Conservation (phyloP, 1,140 invertebrate genomes). For the Mycetomoellerius zeteki region DNA sequence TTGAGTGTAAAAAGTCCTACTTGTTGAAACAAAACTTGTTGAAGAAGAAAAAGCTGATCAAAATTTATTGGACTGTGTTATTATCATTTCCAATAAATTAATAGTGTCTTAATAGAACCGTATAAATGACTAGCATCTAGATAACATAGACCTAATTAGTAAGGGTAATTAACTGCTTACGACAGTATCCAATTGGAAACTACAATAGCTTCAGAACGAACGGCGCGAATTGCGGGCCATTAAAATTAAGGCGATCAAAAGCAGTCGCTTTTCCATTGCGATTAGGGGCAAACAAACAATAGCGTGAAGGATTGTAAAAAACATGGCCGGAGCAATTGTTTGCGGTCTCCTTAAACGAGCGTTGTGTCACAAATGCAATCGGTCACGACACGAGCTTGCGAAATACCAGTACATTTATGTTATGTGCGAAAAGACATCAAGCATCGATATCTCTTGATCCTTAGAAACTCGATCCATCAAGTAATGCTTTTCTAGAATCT, state of each 20-base stretch:
- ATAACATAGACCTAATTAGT: constrained; percentile 25
- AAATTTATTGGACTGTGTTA: no score
- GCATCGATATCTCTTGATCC: not conserved
- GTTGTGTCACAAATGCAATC: constrained; percentile 48
- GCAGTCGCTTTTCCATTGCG: constrained; percentile 57
- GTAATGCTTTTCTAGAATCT: not conserved
- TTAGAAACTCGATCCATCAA: not conserved
- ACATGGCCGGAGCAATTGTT: constrained; percentile 55
- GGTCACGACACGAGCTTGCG: constrained; percentile 6
- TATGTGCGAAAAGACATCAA: not conserved
- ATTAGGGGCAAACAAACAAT: constrained; percentile 54
- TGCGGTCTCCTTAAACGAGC: constrained; percentile 50
- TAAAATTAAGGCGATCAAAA: constrained; percentile 71
- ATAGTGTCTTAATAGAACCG: not conserved
- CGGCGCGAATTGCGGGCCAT: constrained; percentile 63
- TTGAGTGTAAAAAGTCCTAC: no score
- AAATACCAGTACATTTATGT: constrained; percentile 12
- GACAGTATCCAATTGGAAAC: constrained; percentile 73
- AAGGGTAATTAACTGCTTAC: constrained; percentile 6
- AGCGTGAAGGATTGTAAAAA: not conserved
- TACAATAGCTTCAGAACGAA: constrained; percentile 60
- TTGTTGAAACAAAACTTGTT: no score
- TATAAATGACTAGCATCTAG: not conserved
- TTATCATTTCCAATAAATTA: not conserved
- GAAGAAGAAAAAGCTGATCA: no score